phyloP scores from a whole-genome alignment of 2,888 invertebrate genomes.

The Coenonympha glycerion region DNA sequence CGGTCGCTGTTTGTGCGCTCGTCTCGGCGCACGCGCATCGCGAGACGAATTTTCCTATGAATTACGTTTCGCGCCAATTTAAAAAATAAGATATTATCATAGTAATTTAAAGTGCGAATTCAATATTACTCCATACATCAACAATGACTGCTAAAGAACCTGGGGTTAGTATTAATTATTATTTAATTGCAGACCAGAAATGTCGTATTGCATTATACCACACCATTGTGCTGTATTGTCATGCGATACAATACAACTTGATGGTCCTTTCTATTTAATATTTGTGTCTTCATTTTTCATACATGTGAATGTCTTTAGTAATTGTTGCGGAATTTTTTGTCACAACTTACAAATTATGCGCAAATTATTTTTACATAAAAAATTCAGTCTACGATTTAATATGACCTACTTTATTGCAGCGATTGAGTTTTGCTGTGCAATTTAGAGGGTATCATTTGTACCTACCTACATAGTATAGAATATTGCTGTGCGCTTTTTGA shows the following conservation, averaged over 20 bases:
- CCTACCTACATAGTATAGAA: too few relatives aligned
- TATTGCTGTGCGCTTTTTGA: too few relatives aligned
- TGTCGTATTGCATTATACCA: background rate
- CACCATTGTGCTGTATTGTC: background rate
- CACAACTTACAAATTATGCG: too few relatives aligned
- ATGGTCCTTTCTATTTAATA: background rate
- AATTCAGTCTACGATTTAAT: too few relatives aligned
- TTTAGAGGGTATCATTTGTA: too few relatives aligned
- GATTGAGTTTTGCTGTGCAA: too few relatives aligned
- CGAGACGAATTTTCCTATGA: constrained; percentile 3
- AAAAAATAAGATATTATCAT: background rate
- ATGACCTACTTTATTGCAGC: too few relatives aligned
- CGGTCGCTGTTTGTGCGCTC: constrained; percentile 44
- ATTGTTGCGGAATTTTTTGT: too few relatives aligned
- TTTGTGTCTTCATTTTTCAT: too few relatives aligned
- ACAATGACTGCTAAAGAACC: constrained; percentile 42
- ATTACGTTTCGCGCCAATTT: constrained; percentile 22
- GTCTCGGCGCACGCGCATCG: constrained; percentile 36
- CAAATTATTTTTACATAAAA: too few relatives aligned
- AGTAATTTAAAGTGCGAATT: constrained; percentile 7
- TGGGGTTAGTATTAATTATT: constrained; percentile 40
- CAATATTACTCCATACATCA: background rate
- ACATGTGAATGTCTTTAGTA: background rate
- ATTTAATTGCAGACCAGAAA: constrained; percentile 1
- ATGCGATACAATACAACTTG: too few relatives aligned